Conservation (phyloP, 1,140 invertebrate genomes). For the Pseudomyrmex cubaensis region DNA sequence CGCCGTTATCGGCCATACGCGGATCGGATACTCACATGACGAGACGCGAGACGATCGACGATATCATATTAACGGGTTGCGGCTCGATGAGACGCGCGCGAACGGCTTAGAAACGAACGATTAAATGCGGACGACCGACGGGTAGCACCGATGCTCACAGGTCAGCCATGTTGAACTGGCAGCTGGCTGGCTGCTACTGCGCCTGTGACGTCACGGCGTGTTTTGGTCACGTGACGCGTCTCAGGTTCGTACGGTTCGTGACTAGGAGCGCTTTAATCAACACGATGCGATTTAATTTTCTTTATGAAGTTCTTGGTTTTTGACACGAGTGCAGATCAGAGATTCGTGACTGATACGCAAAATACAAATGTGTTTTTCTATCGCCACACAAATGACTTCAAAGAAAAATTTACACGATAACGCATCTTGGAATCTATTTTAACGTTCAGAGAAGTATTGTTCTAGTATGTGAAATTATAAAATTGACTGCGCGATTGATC, state of each 20-base stretch:
- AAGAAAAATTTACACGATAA: too few species aligned
- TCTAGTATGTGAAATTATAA: too few species aligned
- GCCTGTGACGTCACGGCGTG: conserved; percentile 81
- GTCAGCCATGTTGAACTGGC: conserved; percentile 83
- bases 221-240: conserved; percentile 83
- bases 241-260: conserved; percentile 55
- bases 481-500: too few species aligned
- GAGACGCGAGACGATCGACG: conserved; percentile 89
- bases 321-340: too few species aligned
- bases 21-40: conserved; percentile 89
- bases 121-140: conserved; percentile 77
- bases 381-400: too few species aligned
- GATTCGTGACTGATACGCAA: too few species aligned
- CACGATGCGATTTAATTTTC: background rate
- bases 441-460: too few species aligned
- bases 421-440: too few species aligned
- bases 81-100: conserved; percentile 65
- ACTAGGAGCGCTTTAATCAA: background rate
- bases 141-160: conserved; percentile 80
- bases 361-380: too few species aligned
- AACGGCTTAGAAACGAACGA: conserved; percentile 73
- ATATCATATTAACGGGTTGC: conserved; percentile 88
- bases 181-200: conserved; percentile 80
- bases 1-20: background rate
- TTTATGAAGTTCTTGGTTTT: too few species aligned